phyloP scores from a whole-genome alignment of 2,113 vertebrate species.

The Atractosteus spatula region DNA sequence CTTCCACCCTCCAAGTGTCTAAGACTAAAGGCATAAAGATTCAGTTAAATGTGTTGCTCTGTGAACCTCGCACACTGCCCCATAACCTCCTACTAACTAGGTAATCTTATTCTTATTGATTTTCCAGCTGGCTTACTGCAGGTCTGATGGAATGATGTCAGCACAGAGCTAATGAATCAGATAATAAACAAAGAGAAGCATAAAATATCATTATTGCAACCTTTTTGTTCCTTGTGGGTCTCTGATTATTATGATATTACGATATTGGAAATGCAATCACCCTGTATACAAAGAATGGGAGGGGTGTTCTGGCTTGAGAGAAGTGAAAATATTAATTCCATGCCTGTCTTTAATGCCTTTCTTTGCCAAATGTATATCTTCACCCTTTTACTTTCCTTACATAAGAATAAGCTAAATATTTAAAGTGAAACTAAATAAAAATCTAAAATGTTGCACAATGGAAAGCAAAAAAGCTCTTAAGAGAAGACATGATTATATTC shows the following conservation, averaged over 20 bases:
- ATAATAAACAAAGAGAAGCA: conserved; percentile 81
- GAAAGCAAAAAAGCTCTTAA: too few relatives aligned
- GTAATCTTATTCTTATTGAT: conserved; percentile 96
- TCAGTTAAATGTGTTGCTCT: conserved; percentile 78
- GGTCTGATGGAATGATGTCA: conserved; percentile 84
- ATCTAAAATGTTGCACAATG: too few relatives aligned
- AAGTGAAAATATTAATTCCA: conserved; percentile 16
- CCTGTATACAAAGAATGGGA: conserved; percentile 30
- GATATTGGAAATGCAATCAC: conserved; percentile 73
- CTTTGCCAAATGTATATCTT: too few relatives aligned
- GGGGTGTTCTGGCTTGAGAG: conserved; percentile 15
- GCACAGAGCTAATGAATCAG: conserved; percentile 84
- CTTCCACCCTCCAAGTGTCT: conserved; percentile 20
- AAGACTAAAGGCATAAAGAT: conserved; percentile 28
- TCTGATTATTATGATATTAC: conserved; percentile 83
- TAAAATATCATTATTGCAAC: conserved; percentile 82
- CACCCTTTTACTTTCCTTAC: too few relatives aligned
- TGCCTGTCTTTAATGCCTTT: conserved; percentile 2
- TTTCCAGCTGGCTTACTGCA: conserved; percentile 83
- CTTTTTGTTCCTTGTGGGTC: conserved; percentile 67
- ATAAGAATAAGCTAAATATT: too few relatives aligned
- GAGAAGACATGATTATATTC: too few relatives aligned
- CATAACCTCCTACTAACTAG: conserved; percentile 86
- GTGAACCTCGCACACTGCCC: conserved; percentile 78
- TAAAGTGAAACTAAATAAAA: too few relatives aligned